Evolutionary conservation across 1,140 invertebrate genomes (phyloP).

Genomic region (Steinernema khuongi): DNA sequence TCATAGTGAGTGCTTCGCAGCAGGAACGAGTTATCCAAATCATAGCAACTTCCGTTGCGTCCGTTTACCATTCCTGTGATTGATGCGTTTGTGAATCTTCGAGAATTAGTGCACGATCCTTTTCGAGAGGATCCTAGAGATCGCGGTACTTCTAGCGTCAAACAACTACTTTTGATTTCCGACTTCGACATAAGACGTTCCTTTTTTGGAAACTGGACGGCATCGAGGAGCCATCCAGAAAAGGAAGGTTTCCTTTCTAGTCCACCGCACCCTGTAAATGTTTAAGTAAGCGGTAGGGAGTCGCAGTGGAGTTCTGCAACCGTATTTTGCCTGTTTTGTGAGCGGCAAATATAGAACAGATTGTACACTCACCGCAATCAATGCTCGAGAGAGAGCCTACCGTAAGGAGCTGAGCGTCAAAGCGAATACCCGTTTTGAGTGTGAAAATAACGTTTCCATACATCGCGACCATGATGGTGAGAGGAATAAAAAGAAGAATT

Average conservation of each 20-base stretch:
- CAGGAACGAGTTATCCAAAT: background rate
- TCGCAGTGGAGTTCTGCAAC: too few relatives aligned
- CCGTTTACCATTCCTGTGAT: background rate
- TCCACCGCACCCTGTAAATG: background rate
- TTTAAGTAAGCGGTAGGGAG: too few relatives aligned
- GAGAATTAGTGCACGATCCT: background rate
- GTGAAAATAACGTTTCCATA: constrained; percentile 43
- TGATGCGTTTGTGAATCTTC: background rate
- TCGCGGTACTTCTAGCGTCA: constrained; percentile 2
- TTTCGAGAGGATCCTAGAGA: background rate
- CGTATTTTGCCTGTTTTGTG: too few relatives aligned
- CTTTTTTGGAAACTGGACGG: background rate
- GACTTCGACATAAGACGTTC: constrained; percentile 1
- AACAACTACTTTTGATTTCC: background rate
- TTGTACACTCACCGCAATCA: constrained; percentile 22
- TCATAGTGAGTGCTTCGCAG: constrained; percentile 22
- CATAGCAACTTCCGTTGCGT: background rate
- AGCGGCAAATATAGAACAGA: constrained; percentile 18
- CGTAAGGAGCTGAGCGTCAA: constrained; percentile 26
- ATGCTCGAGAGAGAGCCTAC: constrained; percentile 26
- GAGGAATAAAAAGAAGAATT: constrained; percentile 33
- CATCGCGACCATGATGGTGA: constrained; percentile 35
- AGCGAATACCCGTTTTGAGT: constrained; percentile 39
- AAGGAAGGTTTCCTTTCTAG: constrained; percentile 18
- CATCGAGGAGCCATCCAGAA: constrained; percentile 31